phyloP scores from a whole-genome alignment of 2,888 invertebrate genomes.

The Melinopterus prodromus region DNA sequence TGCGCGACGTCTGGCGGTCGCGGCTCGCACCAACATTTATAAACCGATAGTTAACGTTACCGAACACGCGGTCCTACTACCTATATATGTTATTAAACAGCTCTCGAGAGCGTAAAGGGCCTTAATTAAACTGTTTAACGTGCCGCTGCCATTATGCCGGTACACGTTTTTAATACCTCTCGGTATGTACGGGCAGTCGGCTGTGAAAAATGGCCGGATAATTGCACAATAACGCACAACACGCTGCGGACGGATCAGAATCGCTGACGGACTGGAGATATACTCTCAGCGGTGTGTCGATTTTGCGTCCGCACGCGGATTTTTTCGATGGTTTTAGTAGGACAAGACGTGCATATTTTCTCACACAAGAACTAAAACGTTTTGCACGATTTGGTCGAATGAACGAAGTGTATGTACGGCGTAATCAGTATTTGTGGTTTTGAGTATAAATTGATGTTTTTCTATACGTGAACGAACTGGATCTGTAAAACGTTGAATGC shows the following conservation, averaged over 20 bases:
- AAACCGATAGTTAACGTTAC: no score
- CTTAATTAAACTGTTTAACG: constrained; percentile 38
- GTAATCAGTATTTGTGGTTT: background rate
- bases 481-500: no score
- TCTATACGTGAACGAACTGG: no score
- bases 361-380: background rate
- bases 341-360: constrained; percentile 9
- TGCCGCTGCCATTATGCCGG: constrained; percentile 31
- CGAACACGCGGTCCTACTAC: no score
- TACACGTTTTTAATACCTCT: constrained; percentile 34
- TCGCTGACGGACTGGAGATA: background rate
- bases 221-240: constrained; percentile 21
- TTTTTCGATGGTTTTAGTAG: constrained; percentile 7
- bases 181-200: constrained; percentile 29
- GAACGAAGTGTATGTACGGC: background rate
- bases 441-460: background rate
- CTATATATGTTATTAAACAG: background rate
- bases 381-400: background rate
- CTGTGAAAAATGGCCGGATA: constrained; percentile 33
- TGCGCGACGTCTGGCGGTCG: background rate
- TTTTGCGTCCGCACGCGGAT: constrained; percentile 8
- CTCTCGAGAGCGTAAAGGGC: background rate
- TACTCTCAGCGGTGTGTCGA: background rate
- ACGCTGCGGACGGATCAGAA: background rate
- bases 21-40: no score